Base-by-base conservation (phyloP, 1,140 invertebrate species). In the Araneus ventricosus region DNA sequence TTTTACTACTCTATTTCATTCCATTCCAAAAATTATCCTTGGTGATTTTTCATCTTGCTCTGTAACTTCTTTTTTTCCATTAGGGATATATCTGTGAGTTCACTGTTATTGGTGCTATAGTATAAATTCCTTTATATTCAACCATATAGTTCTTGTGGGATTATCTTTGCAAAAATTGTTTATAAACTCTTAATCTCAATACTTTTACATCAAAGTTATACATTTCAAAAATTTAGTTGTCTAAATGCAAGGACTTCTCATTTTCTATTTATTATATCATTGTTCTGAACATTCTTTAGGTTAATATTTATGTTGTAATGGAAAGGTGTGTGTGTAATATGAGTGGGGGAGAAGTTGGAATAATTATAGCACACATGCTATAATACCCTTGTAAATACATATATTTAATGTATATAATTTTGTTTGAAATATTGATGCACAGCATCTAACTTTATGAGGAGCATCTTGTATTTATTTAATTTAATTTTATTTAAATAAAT, bases 241-340 rank as follows among this genome's bases (percentile, higher is more conserved):
- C 45, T 52, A 34, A 75, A 37, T 6, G 17, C 30, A 37, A 34
- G 27, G 30, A 75, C 10, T 30, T 67, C 4, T 34, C 17, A 37
- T 75, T 20, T 75, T 75, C 70, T 75, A 37, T 75, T 75, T 75
- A 75, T 75, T 75, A 30, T 14, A 70, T 70, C n/a, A 70, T 14
- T 75, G 30, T 75, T 75, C 27, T 34, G 20, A 10, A 34, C 4
- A 75, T 34, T 37, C 63, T 67, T 5, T 75, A 75, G 70, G 3
- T 70, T 37, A 75, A 67, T 67, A 61, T 67, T 67, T 37, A 20
- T 75, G 30, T 75, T 75, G 30, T 34, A 22, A 75, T 37, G 17
- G 27, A 37, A 75, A 75, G 20, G 34, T 75, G 63, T 70, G 27
- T 70, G 70, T 75, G 37, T 34, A 20, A 20, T 52, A 14, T 75